Percentiles rank a stretch among this genome's conserved stretches.
Conservation (phyloP, 2,797 vertebrate species). For the Mormyrus hasselquistii region DNA sequence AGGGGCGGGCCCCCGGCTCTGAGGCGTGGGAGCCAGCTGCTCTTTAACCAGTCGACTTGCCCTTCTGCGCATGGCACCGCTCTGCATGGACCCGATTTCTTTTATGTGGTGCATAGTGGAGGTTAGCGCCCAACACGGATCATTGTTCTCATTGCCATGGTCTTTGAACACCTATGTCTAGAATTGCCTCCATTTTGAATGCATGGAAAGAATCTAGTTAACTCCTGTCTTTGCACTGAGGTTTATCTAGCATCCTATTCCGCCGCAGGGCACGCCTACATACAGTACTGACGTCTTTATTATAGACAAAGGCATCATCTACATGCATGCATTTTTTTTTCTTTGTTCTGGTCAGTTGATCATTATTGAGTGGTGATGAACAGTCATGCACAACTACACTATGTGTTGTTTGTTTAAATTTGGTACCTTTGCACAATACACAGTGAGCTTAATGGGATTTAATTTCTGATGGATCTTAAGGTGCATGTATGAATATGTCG, state of each 20-base stretch:
- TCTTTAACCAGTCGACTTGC: constrained; percentile 25
- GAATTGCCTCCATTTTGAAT: neutral
- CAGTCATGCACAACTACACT: neutral
- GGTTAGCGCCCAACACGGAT: neutral
- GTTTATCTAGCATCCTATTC: neutral
- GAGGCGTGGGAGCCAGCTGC: constrained; percentile 30
- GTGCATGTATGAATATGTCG: neutral
- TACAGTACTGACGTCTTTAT: neutral
- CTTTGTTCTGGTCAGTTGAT: neutral
- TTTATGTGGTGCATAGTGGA: neutral
- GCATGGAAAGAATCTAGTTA: neutral
- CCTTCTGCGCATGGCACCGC: neutral
- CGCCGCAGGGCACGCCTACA: neutral
- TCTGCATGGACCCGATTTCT: neutral
- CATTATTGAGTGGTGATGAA: neutral
- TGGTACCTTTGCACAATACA: neutral
- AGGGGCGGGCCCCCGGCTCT: constrained; percentile 29
- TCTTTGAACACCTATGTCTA: neutral
- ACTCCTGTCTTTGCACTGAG: neutral
- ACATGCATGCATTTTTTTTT: neutral
- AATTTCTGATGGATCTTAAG: neutral
- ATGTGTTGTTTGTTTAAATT: neutral
- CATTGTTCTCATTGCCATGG: neutral
- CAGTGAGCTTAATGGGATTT: neutral
- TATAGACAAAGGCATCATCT: neutral